Base-by-base conservation (phyloP, 2,113 vertebrate species). In the Aptenodytes patagonicus region DNA sequence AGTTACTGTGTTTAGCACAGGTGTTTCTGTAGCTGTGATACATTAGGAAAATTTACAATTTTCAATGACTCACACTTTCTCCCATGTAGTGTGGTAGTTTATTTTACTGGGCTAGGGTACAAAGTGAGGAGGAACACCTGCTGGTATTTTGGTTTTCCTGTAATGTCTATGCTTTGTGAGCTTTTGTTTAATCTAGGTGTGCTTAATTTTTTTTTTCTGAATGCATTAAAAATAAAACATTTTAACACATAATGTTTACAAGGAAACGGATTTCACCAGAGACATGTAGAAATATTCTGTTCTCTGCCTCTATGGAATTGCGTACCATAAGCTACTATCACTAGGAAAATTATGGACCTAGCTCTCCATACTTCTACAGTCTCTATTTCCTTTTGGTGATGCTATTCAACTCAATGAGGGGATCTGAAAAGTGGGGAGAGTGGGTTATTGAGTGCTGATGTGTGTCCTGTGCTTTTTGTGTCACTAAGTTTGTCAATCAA, bases 21-120 rank as follows among this genome's bases (percentile, higher is more conserved):
- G 84, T 96, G 86, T 89, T 95, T 85, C 97, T 97, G 91, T 94
- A 87, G 95, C 90, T 96, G 96, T 95, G 91, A 96, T 76, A 42
- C 40, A 78, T 95, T 94, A 85, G 51, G 95, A 82, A 94, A 96
- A 97, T 97, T 94, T 97, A 96, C 70, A 94, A 54, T 46, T 65
- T 87, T 94, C 82, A 61, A 12, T 93, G 88, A 91, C 61, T 97
- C 85, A 87, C 87, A 79, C 95, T 95, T 95, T 96, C 91, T 93
- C 87, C 80, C 66, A 94, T 95, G 78, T 46, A 87, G 83, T 24
- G 22, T 66, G 80, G 66, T 96, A 58, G 95, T 97, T 97, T 97
- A 94, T 95, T 96, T 97, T 97, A 94, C 92, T 95, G 78, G 71
- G 73, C 79, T 89, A 6, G 66, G 81, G 62, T 70, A 95, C 81